Evolutionary conservation across 2,888 invertebrate species (phyloP).

Genomic region (Brachypterus glaber): DNA sequence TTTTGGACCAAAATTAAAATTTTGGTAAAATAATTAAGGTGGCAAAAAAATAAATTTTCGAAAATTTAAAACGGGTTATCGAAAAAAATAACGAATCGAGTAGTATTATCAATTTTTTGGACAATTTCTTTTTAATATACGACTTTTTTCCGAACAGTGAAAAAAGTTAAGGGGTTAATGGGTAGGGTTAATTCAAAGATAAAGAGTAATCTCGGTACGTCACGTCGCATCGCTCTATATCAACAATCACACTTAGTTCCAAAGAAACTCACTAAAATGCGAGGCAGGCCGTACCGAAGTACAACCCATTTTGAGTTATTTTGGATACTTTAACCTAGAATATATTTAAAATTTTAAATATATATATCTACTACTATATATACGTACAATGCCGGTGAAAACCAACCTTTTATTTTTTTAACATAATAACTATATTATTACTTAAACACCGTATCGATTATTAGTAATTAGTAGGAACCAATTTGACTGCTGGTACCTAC

Average conservation of each 20-base stretch:
- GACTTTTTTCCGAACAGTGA: too few species aligned
- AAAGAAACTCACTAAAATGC: slow-evolving; percentile 68
- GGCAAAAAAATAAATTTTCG: too few species aligned
- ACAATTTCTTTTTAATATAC: too few species aligned
- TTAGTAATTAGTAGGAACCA: slow-evolving; percentile 45
- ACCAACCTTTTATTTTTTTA: slow-evolving; percentile 35
- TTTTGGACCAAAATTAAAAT: too few species aligned
- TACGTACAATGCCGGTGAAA: slow-evolving; percentile 43
- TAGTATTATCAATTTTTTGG: too few species aligned
- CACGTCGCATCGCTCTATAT: slow-evolving; percentile 32
- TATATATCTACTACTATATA: slow-evolving; percentile 44
- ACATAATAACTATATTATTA: slow-evolving; percentile 43
- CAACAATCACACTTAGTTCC: slow-evolving; percentile 69
- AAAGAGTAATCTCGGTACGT: slow-evolving; percentile 8
- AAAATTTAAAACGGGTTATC: too few species aligned
- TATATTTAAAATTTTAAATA: slow-evolving; percentile 43
- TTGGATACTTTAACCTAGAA: slow-evolving; percentile 45
- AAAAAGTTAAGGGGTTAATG: too few species aligned
- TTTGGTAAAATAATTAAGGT: too few species aligned
- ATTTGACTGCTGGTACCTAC: slow-evolving; percentile 40
- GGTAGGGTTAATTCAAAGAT: too few species aligned
- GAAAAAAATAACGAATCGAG: neutral
- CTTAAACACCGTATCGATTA: slow-evolving; percentile 44
- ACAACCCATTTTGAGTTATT: slow-evolving; percentile 46
- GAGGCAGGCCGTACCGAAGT: slow-evolving; percentile 54